Evolutionary conservation across 2,113 vertebrate species (phyloP).

Genomic region (Sclerurus mexicanus): DNA sequence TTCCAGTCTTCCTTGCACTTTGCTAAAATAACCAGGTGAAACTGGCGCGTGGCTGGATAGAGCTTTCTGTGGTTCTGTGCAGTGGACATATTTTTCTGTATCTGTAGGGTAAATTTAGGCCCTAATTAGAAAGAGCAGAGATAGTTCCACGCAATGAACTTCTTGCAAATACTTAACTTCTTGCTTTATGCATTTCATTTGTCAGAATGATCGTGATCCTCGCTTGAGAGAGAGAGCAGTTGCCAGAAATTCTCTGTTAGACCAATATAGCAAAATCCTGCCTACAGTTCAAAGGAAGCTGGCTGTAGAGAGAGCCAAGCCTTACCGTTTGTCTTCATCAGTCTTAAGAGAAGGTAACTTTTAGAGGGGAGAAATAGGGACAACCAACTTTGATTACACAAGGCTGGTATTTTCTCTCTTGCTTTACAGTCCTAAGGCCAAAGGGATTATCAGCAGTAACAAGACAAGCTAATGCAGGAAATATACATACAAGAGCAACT

Average conservation of each 20-base stretch:
- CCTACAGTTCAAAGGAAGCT: conserved; percentile 89
- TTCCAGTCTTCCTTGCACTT: background rate
- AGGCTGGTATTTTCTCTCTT: background rate
- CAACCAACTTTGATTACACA: background rate
- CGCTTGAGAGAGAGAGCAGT: conserved; percentile 83
- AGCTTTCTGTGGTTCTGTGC: background rate
- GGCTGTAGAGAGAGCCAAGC: conserved; percentile 83
- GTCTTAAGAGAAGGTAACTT: conserved; percentile 82
- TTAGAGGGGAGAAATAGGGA: background rate
- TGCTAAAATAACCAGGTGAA: background rate
- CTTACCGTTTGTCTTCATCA: conserved; percentile 78
- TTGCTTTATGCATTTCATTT: background rate
- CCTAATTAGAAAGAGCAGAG: too few relatives aligned
- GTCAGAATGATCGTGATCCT: conserved; percentile 85
- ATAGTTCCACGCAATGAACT: background rate
- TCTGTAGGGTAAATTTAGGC: too few relatives aligned
- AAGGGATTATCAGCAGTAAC: conserved; percentile 87
- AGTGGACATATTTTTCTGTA: fast-evolving
- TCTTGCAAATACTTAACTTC: background rate
- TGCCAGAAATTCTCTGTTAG: conserved; percentile 87
- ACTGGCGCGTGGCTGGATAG: too few relatives aligned
- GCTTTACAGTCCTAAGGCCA: conserved; percentile 81
- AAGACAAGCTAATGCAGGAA: conserved; percentile 76
- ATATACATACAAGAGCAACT: conserved; percentile 80
- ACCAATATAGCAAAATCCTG: conserved; percentile 88